Evolutionary conservation across 2,113 vertebrate species (phyloP), one percentile per base, ranked within the genome.

Genomic region (Myotis brandtii): DNA sequence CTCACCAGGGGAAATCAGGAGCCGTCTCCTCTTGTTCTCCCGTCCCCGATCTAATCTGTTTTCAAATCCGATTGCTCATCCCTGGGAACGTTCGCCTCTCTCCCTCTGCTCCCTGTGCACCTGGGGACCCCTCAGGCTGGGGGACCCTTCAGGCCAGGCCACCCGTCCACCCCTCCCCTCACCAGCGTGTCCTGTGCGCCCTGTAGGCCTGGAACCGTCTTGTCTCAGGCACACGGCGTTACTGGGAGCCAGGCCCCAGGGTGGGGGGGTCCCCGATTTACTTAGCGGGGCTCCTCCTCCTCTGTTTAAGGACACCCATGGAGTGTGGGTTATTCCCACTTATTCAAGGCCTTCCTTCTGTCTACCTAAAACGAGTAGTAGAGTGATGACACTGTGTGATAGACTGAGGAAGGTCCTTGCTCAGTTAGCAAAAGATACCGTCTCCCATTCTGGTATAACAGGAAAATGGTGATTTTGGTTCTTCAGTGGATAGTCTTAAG

Each of bases 181-280:
- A 9, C 20, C 14, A 1, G 32, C 0, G 0, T 4, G 0, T 6
- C 34, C 56, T 20, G 0, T 25, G 23, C 0, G 9, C 5, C 0
- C 32, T 1, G 4, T 20, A 11, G 59, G 23, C 21, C 76, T 54
- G 6, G n/a, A 54, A 21, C 1, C 1, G 12, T 13, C 30, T 10
- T 62, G 5, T 52, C 64, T 8, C 0, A 46, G 72, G 27, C 23
- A 1, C 13, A 0, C 0, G 0, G n/a, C 48, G 6, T 21, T 43
- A 2, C 20, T 3, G 43, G 56, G 37, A 76, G 30, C 32, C 18
- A 30, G 56, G 6, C 2, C 34, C 59, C 10, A 1, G 25, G 23
- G 23, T 34, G n/a, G 13, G 50, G 5, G 27, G 17, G 0, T 27
- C 37, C 50, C 79, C 21, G 12, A 10, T 17, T 50, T 79, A 2